Conservation (phyloP, 2,888 invertebrate species). For the Mimas tiliae region DNA sequence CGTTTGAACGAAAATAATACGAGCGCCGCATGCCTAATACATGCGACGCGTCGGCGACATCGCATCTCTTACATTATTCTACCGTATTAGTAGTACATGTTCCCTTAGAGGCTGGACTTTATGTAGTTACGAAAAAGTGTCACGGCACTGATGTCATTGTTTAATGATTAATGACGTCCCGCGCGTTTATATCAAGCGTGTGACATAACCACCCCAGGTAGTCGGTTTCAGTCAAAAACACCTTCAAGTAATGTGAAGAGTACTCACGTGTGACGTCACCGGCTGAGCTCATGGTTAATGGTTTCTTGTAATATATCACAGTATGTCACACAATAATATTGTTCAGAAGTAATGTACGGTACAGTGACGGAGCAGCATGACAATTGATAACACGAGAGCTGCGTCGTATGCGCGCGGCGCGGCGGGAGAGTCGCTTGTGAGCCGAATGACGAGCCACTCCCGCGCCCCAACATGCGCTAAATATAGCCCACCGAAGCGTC, state of each 20-base stretch:
- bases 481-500: background rate
- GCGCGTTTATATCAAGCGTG: background rate
- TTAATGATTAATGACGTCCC: constrained; percentile 36
- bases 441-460: constrained; percentile 10
- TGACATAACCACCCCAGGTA: constrained; percentile 8
- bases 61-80: background rate
- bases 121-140: constrained; percentile 17
- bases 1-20: constrained; percentile 45
- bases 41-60: background rate
- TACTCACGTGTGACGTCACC: constrained; percentile 68
- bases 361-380: constrained; percentile 35
- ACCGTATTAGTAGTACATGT: background rate
- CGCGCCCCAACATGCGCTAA: constrained; percentile 36
- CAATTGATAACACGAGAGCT: constrained; percentile 33
- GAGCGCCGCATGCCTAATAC: background rate
- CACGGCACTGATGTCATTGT: constrained; percentile 45
- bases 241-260: background rate
- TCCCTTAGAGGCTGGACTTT: background rate
- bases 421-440: constrained; percentile 26
- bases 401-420: constrained; percentile 35
- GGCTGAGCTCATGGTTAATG: constrained; percentile 70
- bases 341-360: constrained; percentile 37
- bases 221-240: background rate
- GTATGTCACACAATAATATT: constrained; percentile 43
- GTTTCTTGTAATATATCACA: constrained; percentile 48